A percentile compares a stretch with the other conserved stretches of the same genome.
Evolutionary conservation across 2,113 vertebrate species (phyloP).

Genomic region (Cyprinodon variegatus): DNA sequence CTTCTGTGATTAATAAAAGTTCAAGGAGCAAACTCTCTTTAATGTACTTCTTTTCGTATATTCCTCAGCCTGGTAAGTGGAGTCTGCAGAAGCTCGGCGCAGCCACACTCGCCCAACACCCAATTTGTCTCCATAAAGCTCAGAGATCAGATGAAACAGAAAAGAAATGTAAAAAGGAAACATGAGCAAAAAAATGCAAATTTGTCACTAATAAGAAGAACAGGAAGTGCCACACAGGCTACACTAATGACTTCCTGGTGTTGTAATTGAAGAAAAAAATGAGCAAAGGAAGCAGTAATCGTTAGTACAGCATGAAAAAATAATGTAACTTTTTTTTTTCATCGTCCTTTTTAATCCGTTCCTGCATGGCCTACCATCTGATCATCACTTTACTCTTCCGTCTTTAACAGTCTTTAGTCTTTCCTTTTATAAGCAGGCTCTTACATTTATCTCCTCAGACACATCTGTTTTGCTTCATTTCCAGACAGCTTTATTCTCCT

Average conservation of each 20-base stretch:
- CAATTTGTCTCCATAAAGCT: conserved; percentile 68
- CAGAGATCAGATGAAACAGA: conserved; percentile 57
- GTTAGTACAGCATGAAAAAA: conserved; percentile 52
- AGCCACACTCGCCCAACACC: conserved; percentile 43
- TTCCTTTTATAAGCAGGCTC: neutral
- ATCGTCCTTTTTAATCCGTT: neutral
- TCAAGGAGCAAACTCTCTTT: conserved; percentile 16
- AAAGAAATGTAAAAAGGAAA: conserved; percentile 37
- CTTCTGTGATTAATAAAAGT: conserved; percentile 17
- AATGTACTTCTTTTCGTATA: conserved; percentile 17
- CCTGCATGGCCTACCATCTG: neutral
- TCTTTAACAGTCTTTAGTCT: neutral
- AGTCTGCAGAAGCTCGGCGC: conserved; percentile 10
- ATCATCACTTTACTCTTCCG: neutral
- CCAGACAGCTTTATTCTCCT: neutral
- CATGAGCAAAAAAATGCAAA: conserved; percentile 36
- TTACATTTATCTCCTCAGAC: neutral
- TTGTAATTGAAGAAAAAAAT: conserved; percentile 66
- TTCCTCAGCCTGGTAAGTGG: conserved; percentile 10
- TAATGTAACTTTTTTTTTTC: conserved; percentile 13
- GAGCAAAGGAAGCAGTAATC: conserved; percentile 30
- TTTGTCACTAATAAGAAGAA: conserved; percentile 46
- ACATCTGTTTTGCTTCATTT: neutral
- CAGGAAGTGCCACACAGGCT: conserved; percentile 50
- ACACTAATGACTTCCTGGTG: conserved; percentile 62